phyloP scores from a whole-genome alignment of 2,888 invertebrate genomes.

The Psylliodes chrysocephalus region DNA sequence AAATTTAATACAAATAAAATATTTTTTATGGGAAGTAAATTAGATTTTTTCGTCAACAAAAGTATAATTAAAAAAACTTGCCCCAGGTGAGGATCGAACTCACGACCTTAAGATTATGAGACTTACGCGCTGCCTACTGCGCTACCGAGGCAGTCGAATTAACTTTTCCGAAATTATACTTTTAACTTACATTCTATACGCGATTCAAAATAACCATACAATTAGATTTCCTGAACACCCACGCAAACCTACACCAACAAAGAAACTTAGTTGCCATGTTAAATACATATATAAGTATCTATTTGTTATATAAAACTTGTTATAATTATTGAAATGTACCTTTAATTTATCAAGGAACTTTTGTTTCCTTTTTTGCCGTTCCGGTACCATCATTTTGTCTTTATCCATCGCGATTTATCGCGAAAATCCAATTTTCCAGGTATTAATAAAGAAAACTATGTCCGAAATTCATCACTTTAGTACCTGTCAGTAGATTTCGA shows the following conservation, averaged over 20 bases:
- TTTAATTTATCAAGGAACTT: conserved; percentile 46
- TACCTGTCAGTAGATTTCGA: conserved; percentile 24
- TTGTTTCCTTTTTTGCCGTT: conserved; percentile 48
- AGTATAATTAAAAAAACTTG: conserved; percentile 66
- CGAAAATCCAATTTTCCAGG: background rate
- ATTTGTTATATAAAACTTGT: background rate
- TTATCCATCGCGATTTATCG: conserved; percentile 40
- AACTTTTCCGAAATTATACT: background rate
- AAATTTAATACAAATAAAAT: too few species aligned
- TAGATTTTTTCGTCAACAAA: too few species aligned
- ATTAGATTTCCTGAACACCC: background rate
- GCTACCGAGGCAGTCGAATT: conserved; percentile 74
- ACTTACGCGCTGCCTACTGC: conserved; percentile 92
- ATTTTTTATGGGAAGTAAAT: too few species aligned
- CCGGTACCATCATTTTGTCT: conserved; percentile 43
- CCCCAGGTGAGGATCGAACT: conserved; percentile 95
- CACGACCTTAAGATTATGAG: conserved; percentile 95
- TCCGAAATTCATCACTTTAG: background rate
- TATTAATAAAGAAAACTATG: background rate
- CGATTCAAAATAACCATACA: background rate
- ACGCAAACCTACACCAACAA: background rate
- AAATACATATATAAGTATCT: background rate
- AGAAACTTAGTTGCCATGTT: background rate
- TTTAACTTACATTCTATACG: background rate
- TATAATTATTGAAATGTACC: conserved; percentile 30